phyloP scores from a whole-genome alignment of 2,113 vertebrate species.

The Suncus etruscus region DNA sequence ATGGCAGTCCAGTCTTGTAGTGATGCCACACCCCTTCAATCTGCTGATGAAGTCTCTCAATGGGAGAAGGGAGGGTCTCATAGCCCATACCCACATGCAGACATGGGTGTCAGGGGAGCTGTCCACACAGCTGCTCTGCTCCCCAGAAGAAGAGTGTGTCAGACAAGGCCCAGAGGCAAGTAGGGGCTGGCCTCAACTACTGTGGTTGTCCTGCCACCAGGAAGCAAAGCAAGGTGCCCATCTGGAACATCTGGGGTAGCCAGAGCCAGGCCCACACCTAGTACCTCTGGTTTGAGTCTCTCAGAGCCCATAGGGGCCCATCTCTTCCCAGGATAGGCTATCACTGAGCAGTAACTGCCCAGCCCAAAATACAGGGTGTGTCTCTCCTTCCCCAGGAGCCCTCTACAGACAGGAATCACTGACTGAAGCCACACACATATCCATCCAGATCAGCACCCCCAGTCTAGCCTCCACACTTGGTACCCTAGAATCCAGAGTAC shows the following conservation, averaged over 20 bases:
- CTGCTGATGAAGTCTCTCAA: not conserved
- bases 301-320: not conserved
- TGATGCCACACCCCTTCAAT: not conserved
- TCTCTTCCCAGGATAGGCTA: not conserved
- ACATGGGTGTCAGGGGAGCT: too few species aligned
- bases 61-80: not conserved
- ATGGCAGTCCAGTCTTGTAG: not conserved
- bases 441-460: too few species aligned
- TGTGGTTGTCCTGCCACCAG: not conserved
- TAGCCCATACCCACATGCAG: rapidly evolving
- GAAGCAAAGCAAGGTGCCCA: not conserved
- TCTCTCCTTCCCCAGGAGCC: not conserved
- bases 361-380: too few species aligned
- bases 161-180: not conserved
- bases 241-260: not conserved
- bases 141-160: too few species aligned
- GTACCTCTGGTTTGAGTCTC: not conserved
- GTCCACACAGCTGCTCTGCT: too few species aligned
- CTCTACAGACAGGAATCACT: too few species aligned
- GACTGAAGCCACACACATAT: too few species aligned
- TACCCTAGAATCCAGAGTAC: not conserved
- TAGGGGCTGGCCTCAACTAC: not conserved
- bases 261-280: not conserved
- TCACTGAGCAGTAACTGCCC: too few species aligned
- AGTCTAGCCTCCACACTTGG: too few species aligned